Base-by-base conservation (phyloP, 1,140 invertebrate species). In the Gonatopus flavifemur region DNA sequence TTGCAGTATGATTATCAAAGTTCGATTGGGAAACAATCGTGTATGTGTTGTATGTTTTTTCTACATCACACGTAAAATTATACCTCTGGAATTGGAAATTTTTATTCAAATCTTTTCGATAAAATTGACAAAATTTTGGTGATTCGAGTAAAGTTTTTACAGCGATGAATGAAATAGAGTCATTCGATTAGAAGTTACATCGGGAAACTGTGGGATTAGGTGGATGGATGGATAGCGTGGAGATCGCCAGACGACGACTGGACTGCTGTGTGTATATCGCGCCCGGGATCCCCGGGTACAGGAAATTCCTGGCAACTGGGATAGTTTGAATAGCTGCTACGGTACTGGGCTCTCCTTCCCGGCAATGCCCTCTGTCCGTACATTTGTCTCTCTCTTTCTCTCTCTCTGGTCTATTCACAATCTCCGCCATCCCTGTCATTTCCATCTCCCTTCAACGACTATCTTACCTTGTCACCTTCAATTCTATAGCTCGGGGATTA, bases 311-410 rank as follows among this genome's bases (percentile, higher is more conserved):
- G 39, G 50, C 58, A 55, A 49, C 60, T 61, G 38, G 60, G 62
- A 62, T 62, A 62, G 60, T 62, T 62, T 61, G 59, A 62, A 62
- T 62, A 62, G 56, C 58, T 61, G 41, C 40, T 22, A 24, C 52
- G 39, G 43, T 42, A 44, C 21, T 52, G 33, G 58, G 38, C 45
- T 28, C 57, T 24, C 24, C 19, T 18, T 24, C 41, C 46, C 43
- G 42, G 24, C 32, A 35, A n/a, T 22, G 10, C 22, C 8, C 35
- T 41, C 16, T 28, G n/a, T 36, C 21, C 30, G 37, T 44, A 25
- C 35, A 45, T 46, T 51, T 36, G n/a, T 30, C 19, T 31, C 45
- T 36, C 35, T 19, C 21, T 22, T 3, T 28, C n/a, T 9, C 35
- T 22, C 30, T 22, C 24, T 32, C 21, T 22, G 31, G 10, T 16